Evolutionary conservation across 2,797 vertebrate genomes (phyloP).

Genomic region (Lepidocolaptes lacrymiger): DNA sequence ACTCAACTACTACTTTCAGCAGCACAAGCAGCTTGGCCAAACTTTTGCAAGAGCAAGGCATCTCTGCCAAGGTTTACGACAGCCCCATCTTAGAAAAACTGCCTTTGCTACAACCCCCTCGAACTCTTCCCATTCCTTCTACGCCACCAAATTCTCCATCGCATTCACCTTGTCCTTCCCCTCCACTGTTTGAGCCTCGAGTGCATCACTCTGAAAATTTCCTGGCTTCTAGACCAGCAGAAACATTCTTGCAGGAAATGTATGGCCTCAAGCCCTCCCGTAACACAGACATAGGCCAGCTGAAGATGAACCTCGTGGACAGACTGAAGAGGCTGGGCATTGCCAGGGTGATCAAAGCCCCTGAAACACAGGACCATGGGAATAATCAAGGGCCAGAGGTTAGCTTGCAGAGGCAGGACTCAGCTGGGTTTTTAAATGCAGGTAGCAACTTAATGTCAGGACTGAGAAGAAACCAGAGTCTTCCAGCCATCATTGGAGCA

Average conservation of each 20-base stretch:
- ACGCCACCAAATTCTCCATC: conserved; percentile 91
- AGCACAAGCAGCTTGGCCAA: conserved; percentile 84
- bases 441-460: conserved; percentile 88
- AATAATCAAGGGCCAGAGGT: conserved; percentile 33
- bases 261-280: conserved; percentile 87
- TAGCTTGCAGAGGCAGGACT: conserved; percentile 76
- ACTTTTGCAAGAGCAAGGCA: conserved; percentile 90
- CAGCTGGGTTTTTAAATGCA: conserved; percentile 85
- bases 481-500: conserved; percentile 88
- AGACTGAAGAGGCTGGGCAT: conserved; percentile 90
- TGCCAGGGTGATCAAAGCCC: conserved; percentile 80
- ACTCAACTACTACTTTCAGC: conserved; percentile 73
- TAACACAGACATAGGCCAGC: conserved; percentile 76
- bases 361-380: conserved; percentile 41
- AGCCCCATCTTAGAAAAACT: conserved; percentile 61
- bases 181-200: conserved; percentile 80
- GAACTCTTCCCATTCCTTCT: conserved; percentile 75
- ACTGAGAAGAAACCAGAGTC: conserved; percentile 93
- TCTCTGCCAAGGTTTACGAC: conserved; percentile 89
- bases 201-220: conserved; percentile 86
- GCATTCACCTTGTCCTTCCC: conserved; percentile 83
- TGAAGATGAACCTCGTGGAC: conserved; percentile 85
- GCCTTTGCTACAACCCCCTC: conserved; percentile 45
- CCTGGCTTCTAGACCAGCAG: conserved; percentile 91
- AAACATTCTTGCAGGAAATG: conserved; percentile 93